Base-by-base conservation (phyloP, 1,140 invertebrate species). In the Lasaia peninsularis region DNA sequence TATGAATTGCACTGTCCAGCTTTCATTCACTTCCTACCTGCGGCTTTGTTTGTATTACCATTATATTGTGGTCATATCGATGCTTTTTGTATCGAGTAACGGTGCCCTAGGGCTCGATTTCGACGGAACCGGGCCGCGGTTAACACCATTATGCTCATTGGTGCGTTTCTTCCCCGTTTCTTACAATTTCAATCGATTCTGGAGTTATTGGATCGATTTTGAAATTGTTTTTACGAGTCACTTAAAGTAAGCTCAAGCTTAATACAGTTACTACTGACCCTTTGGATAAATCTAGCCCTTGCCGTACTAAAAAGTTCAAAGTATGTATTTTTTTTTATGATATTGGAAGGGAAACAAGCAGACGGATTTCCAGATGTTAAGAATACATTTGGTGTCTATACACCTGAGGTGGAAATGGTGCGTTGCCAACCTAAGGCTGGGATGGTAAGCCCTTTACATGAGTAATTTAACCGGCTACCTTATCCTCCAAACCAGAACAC, bases 21-120 rank as follows among this genome's bases (percentile, higher is more conserved):
- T 11, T 55, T 63, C 57, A 60, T 63, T 48, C 48, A 62, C 63
- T 68, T 69, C 60, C 63, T 76, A 73, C 69, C 68, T 63, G 69
- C 70, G 71, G 73, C 67, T 75, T 76, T 74, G 72, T 74, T 76
- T 78, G 69, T 63, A 75, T 75, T 71, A 67, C 69, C 66, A 77
- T 77, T 74, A 69, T 61, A 37, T 56, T 62, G 56, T 53, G 56
- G 68, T 63, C 64, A 65, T 75, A 72, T 71, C 72, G 62, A 64
- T 63, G 69, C 62, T 74, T 75, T 75, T 78, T 71, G 72, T 65
- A 67, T 66, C 64, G 64, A 60, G 44, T 71, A 67, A 62, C 71
- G 71, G 65, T 62, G 66, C 63, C 67, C 52, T 16, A 40, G 56
- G 67, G 63, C 37, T 50, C 63, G 64, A 65, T 67, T 68, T 63